Evolutionary conservation across 2,888 invertebrate genomes (phyloP).

Genomic region (Ichneumon xanthorius): DNA sequence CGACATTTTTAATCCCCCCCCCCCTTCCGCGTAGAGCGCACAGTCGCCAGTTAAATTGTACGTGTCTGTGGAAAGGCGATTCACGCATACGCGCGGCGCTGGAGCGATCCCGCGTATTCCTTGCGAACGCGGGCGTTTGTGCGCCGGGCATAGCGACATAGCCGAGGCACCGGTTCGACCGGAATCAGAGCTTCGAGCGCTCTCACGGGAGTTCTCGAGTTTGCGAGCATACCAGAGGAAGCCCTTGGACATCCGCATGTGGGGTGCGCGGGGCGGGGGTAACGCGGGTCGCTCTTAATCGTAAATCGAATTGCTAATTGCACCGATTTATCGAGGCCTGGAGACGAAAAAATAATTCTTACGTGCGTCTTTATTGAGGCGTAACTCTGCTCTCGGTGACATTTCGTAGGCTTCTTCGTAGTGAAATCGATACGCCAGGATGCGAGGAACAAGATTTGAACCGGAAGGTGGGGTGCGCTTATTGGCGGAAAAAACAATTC

Average conservation of each 20-base stretch:
- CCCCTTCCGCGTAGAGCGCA: constrained; percentile 63
- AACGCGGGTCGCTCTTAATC: constrained; percentile 33
- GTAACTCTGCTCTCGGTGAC: too few relatives aligned
- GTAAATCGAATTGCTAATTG: not conserved
- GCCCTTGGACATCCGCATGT: constrained; percentile 31
- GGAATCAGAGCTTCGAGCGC: constrained; percentile 77
- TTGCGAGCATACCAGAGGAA: constrained; percentile 50
- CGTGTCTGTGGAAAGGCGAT: constrained; percentile 43
- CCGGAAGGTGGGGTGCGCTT: too few relatives aligned
- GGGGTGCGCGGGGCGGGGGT: not conserved
- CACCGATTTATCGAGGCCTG: not conserved
- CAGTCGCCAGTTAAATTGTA: constrained; percentile 44
- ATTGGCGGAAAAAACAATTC: too few relatives aligned
- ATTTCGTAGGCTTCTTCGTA: not conserved
- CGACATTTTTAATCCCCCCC: constrained; percentile 73
- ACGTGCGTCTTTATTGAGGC: too few relatives aligned
- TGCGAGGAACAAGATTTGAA: not conserved
- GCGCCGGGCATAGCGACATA: constrained; percentile 8
- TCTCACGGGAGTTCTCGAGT: constrained; percentile 67
- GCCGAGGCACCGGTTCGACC: constrained; percentile 80
- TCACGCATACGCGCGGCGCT: constrained; percentile 60
- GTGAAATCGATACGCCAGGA: not conserved
- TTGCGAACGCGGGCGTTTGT: constrained; percentile 3
- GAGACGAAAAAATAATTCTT: not conserved
- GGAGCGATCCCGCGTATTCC: constrained; percentile 24